Evolutionary conservation across 2,888 invertebrate genomes (phyloP).

Genomic region (Fissipunctia ypsillon): DNA sequence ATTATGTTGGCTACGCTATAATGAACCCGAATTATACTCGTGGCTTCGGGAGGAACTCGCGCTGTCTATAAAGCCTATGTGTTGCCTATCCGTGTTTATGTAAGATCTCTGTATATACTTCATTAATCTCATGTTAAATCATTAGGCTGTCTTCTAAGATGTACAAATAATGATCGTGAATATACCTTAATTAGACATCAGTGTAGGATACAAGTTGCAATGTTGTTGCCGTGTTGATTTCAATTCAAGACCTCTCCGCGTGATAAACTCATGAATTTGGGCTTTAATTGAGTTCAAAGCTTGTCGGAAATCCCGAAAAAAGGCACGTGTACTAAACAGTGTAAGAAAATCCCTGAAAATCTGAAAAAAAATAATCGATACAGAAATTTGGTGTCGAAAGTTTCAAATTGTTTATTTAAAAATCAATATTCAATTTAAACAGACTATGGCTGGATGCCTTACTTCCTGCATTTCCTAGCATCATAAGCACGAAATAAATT

Average conservation of each 20-base stretch:
- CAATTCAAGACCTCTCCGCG: background rate
- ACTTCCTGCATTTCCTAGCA: slow-evolving; percentile 47
- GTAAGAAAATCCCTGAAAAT: background rate
- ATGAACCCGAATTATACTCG: slow-evolving; percentile 45
- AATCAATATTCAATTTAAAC: slow-evolving; percentile 26
- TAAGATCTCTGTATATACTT: slow-evolving; percentile 11
- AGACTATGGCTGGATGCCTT: slow-evolving; percentile 28
- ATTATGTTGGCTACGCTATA: slow-evolving; percentile 38
- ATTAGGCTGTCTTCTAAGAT: slow-evolving; percentile 20
- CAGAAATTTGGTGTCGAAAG: background rate
- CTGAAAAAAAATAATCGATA: background rate
- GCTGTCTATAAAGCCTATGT: slow-evolving; percentile 19
- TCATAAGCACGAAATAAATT: slow-evolving; percentile 73
- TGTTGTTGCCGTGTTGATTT: background rate
- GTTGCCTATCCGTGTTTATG: slow-evolving; percentile 6
- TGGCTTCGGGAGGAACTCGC: slow-evolving; percentile 28
- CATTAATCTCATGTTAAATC: slow-evolving; percentile 27
- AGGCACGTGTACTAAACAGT: background rate
- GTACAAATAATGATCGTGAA: background rate
- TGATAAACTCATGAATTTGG: background rate
- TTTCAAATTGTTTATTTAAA: background rate
- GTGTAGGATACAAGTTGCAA: background rate
- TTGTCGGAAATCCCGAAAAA: background rate
- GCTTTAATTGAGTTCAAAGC: background rate
- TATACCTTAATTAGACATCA: background rate